Evolutionary conservation across 1,140 invertebrate genomes (phyloP).

Genomic region (Aphelenchoides besseyi): DNA sequence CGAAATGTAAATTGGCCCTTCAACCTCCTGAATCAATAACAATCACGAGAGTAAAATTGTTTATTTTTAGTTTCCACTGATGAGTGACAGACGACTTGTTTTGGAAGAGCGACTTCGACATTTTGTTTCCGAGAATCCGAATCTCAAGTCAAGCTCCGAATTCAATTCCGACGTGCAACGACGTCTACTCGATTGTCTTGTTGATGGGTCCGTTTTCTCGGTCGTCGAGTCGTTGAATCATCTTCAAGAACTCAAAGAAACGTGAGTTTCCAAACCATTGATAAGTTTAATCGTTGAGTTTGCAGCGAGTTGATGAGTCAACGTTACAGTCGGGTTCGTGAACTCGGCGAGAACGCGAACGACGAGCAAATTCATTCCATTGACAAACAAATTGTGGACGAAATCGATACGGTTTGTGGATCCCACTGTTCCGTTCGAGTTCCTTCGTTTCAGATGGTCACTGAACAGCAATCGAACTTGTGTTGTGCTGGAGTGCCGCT

Average conservation of each 20-base stretch:
- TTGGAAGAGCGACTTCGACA: neutral
- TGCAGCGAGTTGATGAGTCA: conserved; percentile 13
- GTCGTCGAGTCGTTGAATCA: conserved; percentile 12
- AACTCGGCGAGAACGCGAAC: neutral
- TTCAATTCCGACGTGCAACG: neutral
- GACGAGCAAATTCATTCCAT: neutral
- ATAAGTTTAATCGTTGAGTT: neutral
- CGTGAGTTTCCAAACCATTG: conserved; percentile 9
- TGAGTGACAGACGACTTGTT: neutral
- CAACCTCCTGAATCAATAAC: too few relatives aligned
- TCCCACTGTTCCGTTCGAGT: too few relatives aligned
- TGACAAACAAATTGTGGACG: conserved; percentile 7
- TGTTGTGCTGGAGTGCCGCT: conserved; percentile 12
- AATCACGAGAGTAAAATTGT: too few relatives aligned
- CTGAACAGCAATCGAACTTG: conserved; percentile 18
- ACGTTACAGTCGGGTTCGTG: conserved; percentile 12
- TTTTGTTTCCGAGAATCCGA: neutral
- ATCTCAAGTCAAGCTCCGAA: neutral
- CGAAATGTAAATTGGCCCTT: too few relatives aligned
- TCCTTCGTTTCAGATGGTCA: conserved; percentile 8
- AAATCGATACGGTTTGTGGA: conserved; percentile 13
- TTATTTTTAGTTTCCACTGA: too few relatives aligned
- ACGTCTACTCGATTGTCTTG: conserved; percentile 4
- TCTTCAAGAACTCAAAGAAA: conserved; percentile 20
- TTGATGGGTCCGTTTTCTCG: conserved; percentile 4